Evolutionary conservation across 2,888 invertebrate genomes (phyloP), one percentile per base, ranked within the genome.

Genomic region (Chironomus riparius): DNA sequence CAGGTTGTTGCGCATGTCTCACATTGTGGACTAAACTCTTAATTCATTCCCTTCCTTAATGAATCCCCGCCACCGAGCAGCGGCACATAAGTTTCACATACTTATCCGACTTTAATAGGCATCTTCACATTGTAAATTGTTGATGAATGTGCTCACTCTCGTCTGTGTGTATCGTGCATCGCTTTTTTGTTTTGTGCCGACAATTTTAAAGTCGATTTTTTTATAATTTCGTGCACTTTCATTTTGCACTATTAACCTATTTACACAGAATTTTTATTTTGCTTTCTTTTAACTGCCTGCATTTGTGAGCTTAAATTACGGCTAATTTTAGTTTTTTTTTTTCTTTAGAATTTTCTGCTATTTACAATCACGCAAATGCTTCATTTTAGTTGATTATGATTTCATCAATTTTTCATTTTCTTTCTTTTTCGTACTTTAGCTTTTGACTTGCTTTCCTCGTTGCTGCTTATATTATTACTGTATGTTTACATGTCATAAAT

Each of bases 161-260:
- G 1, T 6, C 38, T 2, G 38, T 38, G 38, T 24, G 24, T 18
- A 22, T 24, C 65, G 18, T 65, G 22, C 24, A n/a, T 65, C 10
- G 13, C 65, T 65, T n/a, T n/a, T n/a, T 65, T 65, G 21, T 21
- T 65, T 18, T 18, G 22, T 24, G 65, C 18, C n/a, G n/a, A 21
- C 10, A 65, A 65, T 24, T n/a, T 13, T 13, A 65, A 65, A 65
- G n/a, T 18, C 65, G 13, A 65, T 21, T 13, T 12, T 21, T 13
- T 65, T 3, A 28, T 0, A 5, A 5, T 56, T 38, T 38, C 38
- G 38, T 38, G 38, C 65, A 62, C 18, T 10, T 65, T 22, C 10
- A 38, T 50, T 71, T 71, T 71, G 56, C 50, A 56, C 71, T 24
- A 56, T 71, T 56, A 71, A 71, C 71, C 71, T 71, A 50, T 70